phyloP scores from a whole-genome alignment of 2,888 invertebrate genomes.

The Cylloceria caligata region DNA sequence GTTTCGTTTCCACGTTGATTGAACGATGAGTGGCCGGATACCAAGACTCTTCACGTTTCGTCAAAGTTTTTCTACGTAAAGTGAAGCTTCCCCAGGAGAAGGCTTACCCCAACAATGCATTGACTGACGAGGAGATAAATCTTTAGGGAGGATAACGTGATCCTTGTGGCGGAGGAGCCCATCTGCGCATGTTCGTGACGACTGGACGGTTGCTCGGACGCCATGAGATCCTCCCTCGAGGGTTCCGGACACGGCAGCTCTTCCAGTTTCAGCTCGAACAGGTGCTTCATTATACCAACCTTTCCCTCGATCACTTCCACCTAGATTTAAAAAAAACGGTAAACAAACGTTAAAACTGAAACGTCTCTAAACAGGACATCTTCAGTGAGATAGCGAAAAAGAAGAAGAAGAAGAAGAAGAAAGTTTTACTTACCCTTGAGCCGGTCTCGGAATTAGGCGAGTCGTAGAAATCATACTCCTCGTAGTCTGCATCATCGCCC shows the following conservation, averaged over 20 bases:
- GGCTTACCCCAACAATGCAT: constrained; percentile 70
- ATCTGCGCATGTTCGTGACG: constrained; percentile 79
- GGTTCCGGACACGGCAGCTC: constrained; percentile 81
- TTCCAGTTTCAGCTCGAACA: constrained; percentile 80
- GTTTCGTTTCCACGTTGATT: constrained; percentile 19
- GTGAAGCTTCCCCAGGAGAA: constrained; percentile 69
- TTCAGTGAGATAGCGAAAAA: not conserved
- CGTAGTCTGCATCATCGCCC: constrained; percentile 73
- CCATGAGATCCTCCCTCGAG: constrained; percentile 82
- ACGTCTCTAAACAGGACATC: not conserved
- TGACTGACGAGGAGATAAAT: constrained; percentile 61
- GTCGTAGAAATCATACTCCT: constrained; percentile 71
- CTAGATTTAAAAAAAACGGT: constrained; percentile 68
- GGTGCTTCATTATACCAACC: constrained; percentile 76
- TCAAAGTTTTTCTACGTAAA: constrained; percentile 78
- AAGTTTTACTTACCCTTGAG: constrained; percentile 73
- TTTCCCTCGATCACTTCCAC: constrained; percentile 78
- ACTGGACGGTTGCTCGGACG: constrained; percentile 82
- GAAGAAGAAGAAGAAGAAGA: constrained; percentile 24
- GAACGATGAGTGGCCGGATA: constrained; percentile 35
- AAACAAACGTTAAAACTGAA: constrained; percentile 34
- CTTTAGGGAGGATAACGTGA: constrained; percentile 76
- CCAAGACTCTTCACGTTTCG: constrained; percentile 17
- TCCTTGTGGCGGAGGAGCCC: constrained; percentile 77
- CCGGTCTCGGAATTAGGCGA: constrained; percentile 71